Base-by-base conservation (phyloP, 2,113 vertebrate genomes). In the Phylloscopus trochiloides region DNA sequence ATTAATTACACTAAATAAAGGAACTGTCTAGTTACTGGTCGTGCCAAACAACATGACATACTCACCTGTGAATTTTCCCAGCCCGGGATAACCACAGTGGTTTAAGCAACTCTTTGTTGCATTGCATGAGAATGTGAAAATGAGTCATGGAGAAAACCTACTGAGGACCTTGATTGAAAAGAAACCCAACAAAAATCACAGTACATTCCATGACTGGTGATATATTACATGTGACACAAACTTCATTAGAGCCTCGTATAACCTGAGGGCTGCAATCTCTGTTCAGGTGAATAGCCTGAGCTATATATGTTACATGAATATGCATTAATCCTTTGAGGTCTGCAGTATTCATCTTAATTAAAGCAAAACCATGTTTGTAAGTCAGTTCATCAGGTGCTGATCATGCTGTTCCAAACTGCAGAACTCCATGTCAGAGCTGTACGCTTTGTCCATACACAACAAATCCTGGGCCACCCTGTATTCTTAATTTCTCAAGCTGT, bases 51-150 rank as follows among this genome's bases (percentile, higher is more conserved):
- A n/a, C 25, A 84, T 81, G 86, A 96, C 88, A 86, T 47, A 92
- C 68, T 93, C 81, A 95, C 94, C 95, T 96, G 82, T 66, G 87
- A 96, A 91, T 96, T 96, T 96, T 97, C 90, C 94, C 93, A 97
- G 81, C 63, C 14, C 0, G 10, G 81, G 51, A 94, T 71, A 96
- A 73, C 67, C 83, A 82, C 66, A 54, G 47, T 57, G 22, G 36
- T 70, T 95, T 68, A 75, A 89, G 32, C 17, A 78, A 47, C 38
- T 77, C 89, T 78, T 81, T 80, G 34, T 70, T 94, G 67, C 43
- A 34, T 66, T 83, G 26, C 73, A 86, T 80, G 63, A 86, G 75
- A 93, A 86, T 80, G 65, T 67, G 58, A 86, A 94, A 93, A 74
- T 96, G 78, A 97, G 55, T 93, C 82, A 94, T 32, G 31, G 65